Evolutionary conservation across 2,113 vertebrate species (phyloP).

Genomic region (Ramphastos sulfuratus): DNA sequence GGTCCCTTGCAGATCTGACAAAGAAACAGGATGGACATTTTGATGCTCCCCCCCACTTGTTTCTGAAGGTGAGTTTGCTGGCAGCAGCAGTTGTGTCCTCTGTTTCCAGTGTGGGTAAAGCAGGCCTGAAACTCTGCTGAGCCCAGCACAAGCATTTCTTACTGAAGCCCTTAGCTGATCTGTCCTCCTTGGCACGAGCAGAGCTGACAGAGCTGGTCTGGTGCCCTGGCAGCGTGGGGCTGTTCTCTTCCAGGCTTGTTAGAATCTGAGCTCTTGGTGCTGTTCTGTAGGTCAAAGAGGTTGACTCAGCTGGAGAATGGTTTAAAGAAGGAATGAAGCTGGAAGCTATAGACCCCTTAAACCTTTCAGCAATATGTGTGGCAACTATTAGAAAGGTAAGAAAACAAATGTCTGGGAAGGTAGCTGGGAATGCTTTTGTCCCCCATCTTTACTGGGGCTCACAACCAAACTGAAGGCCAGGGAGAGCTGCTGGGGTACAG

Average conservation of each 20-base stretch:
- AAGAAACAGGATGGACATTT: constrained; percentile 94
- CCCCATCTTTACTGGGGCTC: neutral
- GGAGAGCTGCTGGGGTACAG: neutral
- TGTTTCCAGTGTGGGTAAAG: neutral
- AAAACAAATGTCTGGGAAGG: neutral
- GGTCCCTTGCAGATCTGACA: constrained; percentile 84
- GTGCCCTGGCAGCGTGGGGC: neutral
- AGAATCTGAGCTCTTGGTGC: constrained; percentile 16
- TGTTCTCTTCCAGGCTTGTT: neutral
- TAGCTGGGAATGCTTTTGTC: neutral
- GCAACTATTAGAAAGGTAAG: constrained; percentile 97
- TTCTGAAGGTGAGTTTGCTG: constrained; percentile 88
- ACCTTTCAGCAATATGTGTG: constrained; percentile 98
- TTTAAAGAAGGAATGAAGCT: constrained; percentile 98
- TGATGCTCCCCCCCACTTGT: constrained; percentile 90
- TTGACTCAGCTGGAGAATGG: constrained; percentile 94
- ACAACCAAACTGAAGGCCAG: neutral
- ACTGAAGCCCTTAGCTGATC: neutral
- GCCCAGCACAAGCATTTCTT: neutral
- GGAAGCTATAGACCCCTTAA: constrained; percentile 98
- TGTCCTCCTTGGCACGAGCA: neutral
- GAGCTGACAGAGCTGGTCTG: neutral
- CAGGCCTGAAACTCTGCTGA: neutral
- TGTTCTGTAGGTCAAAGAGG: constrained; percentile 88
- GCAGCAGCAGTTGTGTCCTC: constrained; percentile 10